Evolutionary conservation across 2,797 vertebrate species (phyloP).

Genomic region (Cirrhinus molitorella): DNA sequence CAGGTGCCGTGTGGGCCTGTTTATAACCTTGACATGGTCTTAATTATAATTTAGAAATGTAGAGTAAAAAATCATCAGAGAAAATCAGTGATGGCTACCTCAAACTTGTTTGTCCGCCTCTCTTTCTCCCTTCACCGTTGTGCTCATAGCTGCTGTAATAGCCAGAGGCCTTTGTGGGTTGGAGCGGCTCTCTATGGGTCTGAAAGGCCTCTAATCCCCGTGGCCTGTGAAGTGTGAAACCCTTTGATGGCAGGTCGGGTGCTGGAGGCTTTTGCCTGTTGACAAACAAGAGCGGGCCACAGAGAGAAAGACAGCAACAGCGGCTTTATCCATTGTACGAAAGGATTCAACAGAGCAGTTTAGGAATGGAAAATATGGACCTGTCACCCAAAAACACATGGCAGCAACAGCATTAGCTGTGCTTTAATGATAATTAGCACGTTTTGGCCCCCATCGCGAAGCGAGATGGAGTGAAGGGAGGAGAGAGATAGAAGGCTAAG

Average conservation of each 20-base stretch:
- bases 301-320: slow-evolving; percentile 30
- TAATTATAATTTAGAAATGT: not conserved
- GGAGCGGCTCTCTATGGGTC: slow-evolving; percentile 80
- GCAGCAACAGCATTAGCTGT: slow-evolving; percentile 78
- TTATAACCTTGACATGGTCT: not conserved
- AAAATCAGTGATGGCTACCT: slow-evolving; percentile 15
- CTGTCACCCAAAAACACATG: slow-evolving; percentile 68
- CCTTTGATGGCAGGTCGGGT: slow-evolving; percentile 83
- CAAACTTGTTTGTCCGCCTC: slow-evolving; percentile 54
- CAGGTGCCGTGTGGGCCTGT: not conserved
- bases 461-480: slow-evolving; percentile 1
- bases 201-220: slow-evolving; percentile 85
- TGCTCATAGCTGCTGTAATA: slow-evolving; percentile 78
- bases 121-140: slow-evolving; percentile 69
- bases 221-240: slow-evolving; percentile 85
- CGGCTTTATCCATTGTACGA: slow-evolving; percentile 27
- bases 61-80: not conserved
- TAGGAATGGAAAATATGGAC: slow-evolving; percentile 78
- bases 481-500: slow-evolving; percentile 43
- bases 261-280: slow-evolving; percentile 82
- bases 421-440: slow-evolving; percentile 73
- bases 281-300: slow-evolving; percentile 78
- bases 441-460: slow-evolving; percentile 22
- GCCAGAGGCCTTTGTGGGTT: slow-evolving; percentile 82
- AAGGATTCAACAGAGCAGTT: slow-evolving; percentile 52